Evolutionary conservation across 2,113 vertebrate genomes (phyloP), one percentile per base, ranked within the genome.

Genomic region (Gasterosteus aculeatus): DNA sequence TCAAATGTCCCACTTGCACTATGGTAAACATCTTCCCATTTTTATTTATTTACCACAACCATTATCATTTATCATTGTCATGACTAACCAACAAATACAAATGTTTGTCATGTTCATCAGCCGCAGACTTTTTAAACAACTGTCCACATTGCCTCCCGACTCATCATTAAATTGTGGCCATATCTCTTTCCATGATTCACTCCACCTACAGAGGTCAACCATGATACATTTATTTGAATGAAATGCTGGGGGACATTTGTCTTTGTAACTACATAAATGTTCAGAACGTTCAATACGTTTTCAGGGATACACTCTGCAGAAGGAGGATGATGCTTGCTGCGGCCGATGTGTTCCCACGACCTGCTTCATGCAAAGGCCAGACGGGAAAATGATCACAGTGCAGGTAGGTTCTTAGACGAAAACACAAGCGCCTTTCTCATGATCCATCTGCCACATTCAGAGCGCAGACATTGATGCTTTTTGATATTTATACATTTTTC

Each of bases 281-380:
- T 3, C 22, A 22, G 18, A 61, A 83, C 58, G 56, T 26, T 10
- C 29, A 29, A 3, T 67, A 41, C 10, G 39, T 86, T 84, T 69
- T 3, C 85, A 99, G 98, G 96, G 95, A 74, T 97, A 96, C 78
- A 85, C 72, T 64, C 79, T 91, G 78, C 92, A 97, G 85, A 93
- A 94, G 69, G 77, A 88, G 9, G 77, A 88, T 18, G 94, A 92
- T 0, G 92, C 95, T 42, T 99, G 98, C 87, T 98, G 97, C 64
- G 96, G 95, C 35, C 95, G 88, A 59, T 99, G 98, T 85, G 70
- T 96, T 61, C 86, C 94, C 41, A 94, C 91, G 1, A 85, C 93
- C 3, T 99, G 98, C 68, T 60, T 87, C 15, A 73, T 96, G 69
- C 91, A 80, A 70, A 89, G 91, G 18, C 91, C 92, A 63, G 93